Base-by-base conservation (phyloP, 1,140 invertebrate species). In the Chironomus tepperi region DNA sequence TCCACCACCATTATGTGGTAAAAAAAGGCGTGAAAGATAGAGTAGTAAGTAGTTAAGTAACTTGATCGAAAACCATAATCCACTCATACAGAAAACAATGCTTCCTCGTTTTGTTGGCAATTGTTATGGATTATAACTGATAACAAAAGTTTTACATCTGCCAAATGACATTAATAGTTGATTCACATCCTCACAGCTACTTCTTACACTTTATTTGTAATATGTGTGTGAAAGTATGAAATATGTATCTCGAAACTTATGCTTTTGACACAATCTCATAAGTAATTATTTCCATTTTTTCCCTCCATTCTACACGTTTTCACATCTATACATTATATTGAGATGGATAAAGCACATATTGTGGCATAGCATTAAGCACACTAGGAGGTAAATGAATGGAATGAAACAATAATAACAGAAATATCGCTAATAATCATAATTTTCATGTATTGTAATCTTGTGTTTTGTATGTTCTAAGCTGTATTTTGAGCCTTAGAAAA, bases 71-170 rank as follows among this genome's bases (percentile, higher is more conserved):
- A 34, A 12, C 47, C 43, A 57, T 57, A 57, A 57, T 12, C 47
- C 10, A 57, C 47, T 57, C 47, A 57, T 34, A 15, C 47, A 57
- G 47, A 57, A 57, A 57, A 57, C 47, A 57, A 57, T 57, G 47
- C 47, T 57, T n/a, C 3, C 5, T 57, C 1, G 3, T 57, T 15
- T 57, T 57, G 47, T 57, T 57, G 12, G 12, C 47, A 57, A 57
- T 57, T 57, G 47, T 57, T 57, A n/a, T n/a, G 47, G 47, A 57
- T 57, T 57, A 57, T 57, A 57, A 57, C 47, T 57, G 47, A 57
- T 57, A 57, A 57, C 12, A 57, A 57, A 57, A 57, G 12, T 57
- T 57, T 57, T 57, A 57, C 47, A 57, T 57, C 47, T 57, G 47
- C 12, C 47, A 57, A 57, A 57, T 57, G 47, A 57, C 47, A 57